Evolutionary conservation across 2,797 vertebrate genomes (phyloP), one percentile per base, ranked within the genome.

Genomic region (Sardinella longiceps): DNA sequence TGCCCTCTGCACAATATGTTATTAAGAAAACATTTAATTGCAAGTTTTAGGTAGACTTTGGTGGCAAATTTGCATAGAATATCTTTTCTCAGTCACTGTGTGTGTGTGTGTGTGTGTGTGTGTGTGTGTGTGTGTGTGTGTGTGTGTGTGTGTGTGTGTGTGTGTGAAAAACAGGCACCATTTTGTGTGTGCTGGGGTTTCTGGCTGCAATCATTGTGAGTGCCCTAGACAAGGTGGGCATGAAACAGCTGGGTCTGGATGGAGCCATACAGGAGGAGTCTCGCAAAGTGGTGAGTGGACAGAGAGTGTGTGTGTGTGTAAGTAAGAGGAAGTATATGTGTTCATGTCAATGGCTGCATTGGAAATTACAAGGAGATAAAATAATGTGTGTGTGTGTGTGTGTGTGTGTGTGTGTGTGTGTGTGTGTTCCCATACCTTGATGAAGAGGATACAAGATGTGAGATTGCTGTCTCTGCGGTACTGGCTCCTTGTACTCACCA

Each of bases 401-500:
- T 30, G n/a, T 80, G 28, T 80, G n/a, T 45, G 25, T 66, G n/a
- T 58, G 0, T 87, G 28, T 80, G 12, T 85, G 81, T 81, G 30
- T 84, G n/a, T 86, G 25, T 88, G 33, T 84, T 58, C 84, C 53
- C 89, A 20, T 90, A 39, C 85, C 56, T 87, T 60, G 92, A 3
- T 91, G 51, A 85, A 97, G 96, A 90, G 90, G 82, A 83, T 97
- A 56, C 94, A 96, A 88, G 96, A 97, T 84, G 90, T 95, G 58
- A 92, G 90, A 66, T 87, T 87, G 11, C 92, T 97, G 80, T 94
- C 93, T 0, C 88, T 96, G 14, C 90, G 92, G 88, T 97, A 95
- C 90, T 97, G 96, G 96, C 92, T 97, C 84, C 93, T 96, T 90
- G 95, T 96, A 82, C 92, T 97, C 39, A 96, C 96, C 89, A 96